Evolutionary conservation across 2,888 invertebrate species (phyloP).

Genomic region (Scaptomyza polygonia): DNA sequence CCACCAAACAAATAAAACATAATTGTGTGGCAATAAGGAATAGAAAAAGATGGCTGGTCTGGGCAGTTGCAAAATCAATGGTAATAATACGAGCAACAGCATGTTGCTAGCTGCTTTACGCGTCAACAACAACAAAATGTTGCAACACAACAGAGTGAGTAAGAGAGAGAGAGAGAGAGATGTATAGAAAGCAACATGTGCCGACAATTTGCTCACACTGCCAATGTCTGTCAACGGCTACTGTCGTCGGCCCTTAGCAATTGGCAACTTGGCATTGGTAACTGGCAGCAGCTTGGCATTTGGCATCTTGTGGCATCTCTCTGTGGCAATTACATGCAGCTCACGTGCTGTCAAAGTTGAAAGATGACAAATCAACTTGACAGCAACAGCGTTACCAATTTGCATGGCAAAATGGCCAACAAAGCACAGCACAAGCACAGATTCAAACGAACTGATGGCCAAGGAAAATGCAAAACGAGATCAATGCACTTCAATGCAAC

Average conservation of each 20-base stretch:
- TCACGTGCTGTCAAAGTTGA: slow-evolving; percentile 79
- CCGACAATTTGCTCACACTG: slow-evolving; percentile 72
- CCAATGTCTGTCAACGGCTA: slow-evolving; percentile 69
- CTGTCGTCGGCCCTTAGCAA: slow-evolving; percentile 58
- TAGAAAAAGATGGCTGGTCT: slow-evolving; percentile 12
- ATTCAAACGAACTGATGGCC: slow-evolving; percentile 61
- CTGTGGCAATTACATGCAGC: slow-evolving; percentile 77
- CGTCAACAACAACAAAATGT: slow-evolving; percentile 13
- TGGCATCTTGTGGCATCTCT: slow-evolving; percentile 35
- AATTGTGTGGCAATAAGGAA: slow-evolving; percentile 59
- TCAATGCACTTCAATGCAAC: slow-evolving; percentile 44
- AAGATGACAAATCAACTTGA: slow-evolving; percentile 78
- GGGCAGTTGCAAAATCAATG: neutral
- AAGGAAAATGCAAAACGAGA: slow-evolving; percentile 52
- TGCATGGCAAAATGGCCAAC: slow-evolving; percentile 71
- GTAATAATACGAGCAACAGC: slow-evolving; percentile 10
- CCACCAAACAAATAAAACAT: slow-evolving; percentile 54
- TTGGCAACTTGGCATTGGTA: slow-evolving; percentile 25
- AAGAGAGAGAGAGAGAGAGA: neutral
- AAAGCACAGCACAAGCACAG: slow-evolving; percentile 43
- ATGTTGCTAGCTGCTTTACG: slow-evolving; percentile 14
- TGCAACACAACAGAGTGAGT: neutral
- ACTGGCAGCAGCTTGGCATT: slow-evolving; percentile 22
- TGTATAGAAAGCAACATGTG: slow-evolving; percentile 51
- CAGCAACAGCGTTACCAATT: slow-evolving; percentile 69